Evolutionary conservation across 1,140 invertebrate genomes (phyloP), one percentile per base, ranked within the genome.

Genomic region (Microplitis mediator): DNA sequence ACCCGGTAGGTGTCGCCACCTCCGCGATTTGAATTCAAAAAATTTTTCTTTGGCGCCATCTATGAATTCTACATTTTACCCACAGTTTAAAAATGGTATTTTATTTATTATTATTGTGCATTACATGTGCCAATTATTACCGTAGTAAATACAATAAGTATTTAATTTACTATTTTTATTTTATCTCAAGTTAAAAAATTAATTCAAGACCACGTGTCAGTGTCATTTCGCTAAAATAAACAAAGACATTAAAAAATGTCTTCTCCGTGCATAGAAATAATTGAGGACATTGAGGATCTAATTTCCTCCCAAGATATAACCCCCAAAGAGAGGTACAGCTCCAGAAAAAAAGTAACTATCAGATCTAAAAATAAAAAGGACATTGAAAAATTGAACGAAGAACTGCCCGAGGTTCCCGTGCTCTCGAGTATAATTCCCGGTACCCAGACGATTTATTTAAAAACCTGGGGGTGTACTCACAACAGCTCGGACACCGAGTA

Each of bases 391-490:
- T n/a, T 11, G 2, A 14, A 51, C 4, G 14, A 51, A 16, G 65
- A 51, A 35, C 1, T 75, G 4, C 75, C 74, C 14, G 66, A 79
- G 14, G 69, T 75, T 67, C 71, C 82, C 61, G 77, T 88, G 69
- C 79, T 87, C 11, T 86, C 88, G 70, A 93, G 91, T 82, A 88
- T 93, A 68, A 91, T 95, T 63, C 94, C 94, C 84, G 96, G 96
- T n/a, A 95, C 93, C 0, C 95, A 98, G 82, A 95, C 90, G 73
- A 92, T 99, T 61, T 98, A 94, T 85, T 89, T 99, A 0, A 97
- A 97, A 87, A 99, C 98, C 62, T 99, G 98, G 98, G 98, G 97
- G 11, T 99, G 97, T 86, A 94, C 96, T 4, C 97, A 99, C 84
- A 99, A 99, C 83, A 97, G 91, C 81, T 97, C 95, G 0, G 97